phyloP scores from a whole-genome alignment of 2,797 vertebrate genomes.

The Pangasius sanitwongsei region DNA sequence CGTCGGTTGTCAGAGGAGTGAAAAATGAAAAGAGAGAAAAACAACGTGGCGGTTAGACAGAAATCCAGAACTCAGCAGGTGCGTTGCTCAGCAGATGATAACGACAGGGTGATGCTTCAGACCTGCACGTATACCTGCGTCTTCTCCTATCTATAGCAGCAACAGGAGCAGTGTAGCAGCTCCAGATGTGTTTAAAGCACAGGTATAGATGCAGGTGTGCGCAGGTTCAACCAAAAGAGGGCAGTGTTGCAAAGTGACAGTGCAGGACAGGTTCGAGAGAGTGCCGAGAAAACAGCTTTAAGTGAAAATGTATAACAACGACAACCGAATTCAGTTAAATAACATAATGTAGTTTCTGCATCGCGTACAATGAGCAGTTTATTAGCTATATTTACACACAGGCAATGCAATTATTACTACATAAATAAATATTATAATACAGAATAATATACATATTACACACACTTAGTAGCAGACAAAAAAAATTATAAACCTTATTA shows the following conservation, averaged over 20 bases:
- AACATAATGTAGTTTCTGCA: background rate
- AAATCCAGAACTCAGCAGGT: background rate
- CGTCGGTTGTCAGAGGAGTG: constrained; percentile 55
- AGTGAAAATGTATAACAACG: background rate
- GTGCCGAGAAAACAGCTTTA: background rate
- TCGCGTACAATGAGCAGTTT: too few species aligned
- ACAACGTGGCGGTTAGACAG: background rate
- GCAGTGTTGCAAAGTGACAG: background rate
- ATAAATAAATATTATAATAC: background rate
- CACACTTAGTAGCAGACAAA: too few species aligned
- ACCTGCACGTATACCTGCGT: constrained; percentile 23
- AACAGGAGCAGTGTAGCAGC: background rate
- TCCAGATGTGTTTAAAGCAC: constrained; percentile 1
- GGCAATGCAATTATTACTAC: background rate
- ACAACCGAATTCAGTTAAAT: background rate
- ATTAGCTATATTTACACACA: background rate
- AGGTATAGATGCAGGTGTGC: constrained; percentile 31
- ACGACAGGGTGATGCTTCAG: constrained; percentile 40
- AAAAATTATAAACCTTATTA: background rate
- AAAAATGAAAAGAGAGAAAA: constrained; percentile 48
- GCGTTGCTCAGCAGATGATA: background rate
- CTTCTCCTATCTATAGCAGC: background rate
- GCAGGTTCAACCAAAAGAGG: constrained; percentile 6
- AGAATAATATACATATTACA: background rate
- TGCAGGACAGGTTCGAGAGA: background rate